Base-by-base conservation (phyloP, 1,140 invertebrate species). In the Euglossa dilemma region DNA sequence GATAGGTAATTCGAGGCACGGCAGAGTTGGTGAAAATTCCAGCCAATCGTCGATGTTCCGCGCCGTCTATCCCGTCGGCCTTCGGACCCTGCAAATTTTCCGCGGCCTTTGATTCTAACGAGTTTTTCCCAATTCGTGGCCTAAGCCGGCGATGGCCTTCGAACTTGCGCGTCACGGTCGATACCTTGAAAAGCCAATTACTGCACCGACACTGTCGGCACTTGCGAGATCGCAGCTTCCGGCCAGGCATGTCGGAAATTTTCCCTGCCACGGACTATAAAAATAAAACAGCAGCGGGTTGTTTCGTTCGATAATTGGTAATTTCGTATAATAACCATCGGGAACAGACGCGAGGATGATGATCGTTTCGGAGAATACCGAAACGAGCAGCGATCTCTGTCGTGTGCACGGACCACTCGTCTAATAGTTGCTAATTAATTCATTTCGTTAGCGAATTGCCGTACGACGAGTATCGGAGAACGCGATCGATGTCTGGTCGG, bases 101-200 rank as follows among this genome's bases (percentile, higher is more conserved):
- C 4, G 0, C 20, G 11, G 1, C 61, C 43, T 67, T 28, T 59
- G 28, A 64, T 64, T 25, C 69, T 59, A 78, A 78, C 70, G 50
- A 47, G 59, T 80, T 73, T 64, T 80, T 56, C 28, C 28, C 16
- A 73, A 72, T 80, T 47, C 28, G 23, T 12, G 16, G 20, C 0
- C 12, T 56, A 56, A 59, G 0, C 59, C n/a, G n/a, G 16, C 23
- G 9, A n/a, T 8, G 11, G 43, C 28, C 63, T 66, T 54, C 59
- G 6, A 45, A 74, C 28, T 64, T 63, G 23, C 1, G 47, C 50
- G n/a, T 14, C 43, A 57, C 63, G 80, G 63, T 75, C 80, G 57
- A 75, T 82, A 57, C 52, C 59, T 67, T 75, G 72, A n/a, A 76
- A 67, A 82, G 16, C 25, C 61, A 76, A 82, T 82, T 82, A 76